Evolutionary conservation across 2,797 vertebrate genomes (phyloP).

Genomic region (Synanceia verrucosa): DNA sequence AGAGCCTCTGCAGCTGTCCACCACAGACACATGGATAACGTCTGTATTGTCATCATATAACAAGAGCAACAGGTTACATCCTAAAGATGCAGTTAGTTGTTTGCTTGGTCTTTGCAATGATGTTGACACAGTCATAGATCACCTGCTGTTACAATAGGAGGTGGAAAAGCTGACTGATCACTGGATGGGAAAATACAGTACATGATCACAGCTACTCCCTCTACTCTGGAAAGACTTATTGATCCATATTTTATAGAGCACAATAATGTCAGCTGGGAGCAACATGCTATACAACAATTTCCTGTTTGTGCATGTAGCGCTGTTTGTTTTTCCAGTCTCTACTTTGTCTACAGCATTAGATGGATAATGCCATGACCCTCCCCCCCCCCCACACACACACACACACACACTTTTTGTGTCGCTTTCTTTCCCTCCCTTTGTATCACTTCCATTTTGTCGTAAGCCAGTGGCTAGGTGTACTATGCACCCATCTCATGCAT

Average conservation of each 20-base stretch:
- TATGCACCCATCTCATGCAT: slow-evolving; percentile 49
- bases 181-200: slow-evolving; percentile 30
- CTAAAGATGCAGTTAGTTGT: background rate
- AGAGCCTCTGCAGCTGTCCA: background rate
- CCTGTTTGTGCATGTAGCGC: background rate
- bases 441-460: slow-evolving; percentile 44
- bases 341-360: background rate
- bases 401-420: background rate
- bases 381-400: background rate
- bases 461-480: slow-evolving; percentile 49
- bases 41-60: background rate
- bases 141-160: background rate
- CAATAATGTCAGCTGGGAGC: slow-evolving; percentile 37
- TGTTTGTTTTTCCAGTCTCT: slow-evolving; percentile 10
- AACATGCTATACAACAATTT: slow-evolving; percentile 24
- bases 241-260: slow-evolving; percentile 38
- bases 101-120: background rate
- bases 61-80: background rate
- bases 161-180: slow-evolving; percentile 35
- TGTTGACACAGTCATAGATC: background rate
- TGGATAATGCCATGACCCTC: slow-evolving; percentile 7
- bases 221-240: slow-evolving; percentile 56
- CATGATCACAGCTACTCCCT: slow-evolving; percentile 39
- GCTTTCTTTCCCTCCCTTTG: slow-evolving; percentile 12
- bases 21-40: background rate